Evolutionary conservation across 2,113 vertebrate species (phyloP).

Genomic region (Montifringilla adamsi): DNA sequence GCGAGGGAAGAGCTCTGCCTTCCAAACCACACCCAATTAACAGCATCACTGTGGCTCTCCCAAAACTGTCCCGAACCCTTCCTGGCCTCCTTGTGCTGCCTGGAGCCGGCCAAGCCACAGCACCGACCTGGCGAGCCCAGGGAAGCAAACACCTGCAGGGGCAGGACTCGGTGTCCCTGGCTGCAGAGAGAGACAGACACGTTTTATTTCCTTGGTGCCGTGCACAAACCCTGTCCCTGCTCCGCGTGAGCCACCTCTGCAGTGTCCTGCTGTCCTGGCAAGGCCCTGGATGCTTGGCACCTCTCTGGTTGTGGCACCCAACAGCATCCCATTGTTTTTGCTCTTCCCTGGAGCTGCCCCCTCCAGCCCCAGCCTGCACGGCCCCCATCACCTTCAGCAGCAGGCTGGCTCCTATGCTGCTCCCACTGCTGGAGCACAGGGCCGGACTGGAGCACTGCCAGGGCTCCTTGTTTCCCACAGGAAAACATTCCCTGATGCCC

Average conservation of each 20-base stretch:
- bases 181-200: neutral
- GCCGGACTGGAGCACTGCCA: neutral
- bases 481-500: neutral
- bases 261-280: neutral
- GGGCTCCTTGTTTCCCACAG: neutral
- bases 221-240: fast-evolving
- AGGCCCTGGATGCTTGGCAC: neutral
- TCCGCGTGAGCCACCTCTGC: neutral
- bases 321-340: neutral
- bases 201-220: neutral
- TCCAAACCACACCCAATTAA: neutral
- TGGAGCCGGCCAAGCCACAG: fast-evolving
- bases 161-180: neutral
- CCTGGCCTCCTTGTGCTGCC: neutral
- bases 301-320: fast-evolving
- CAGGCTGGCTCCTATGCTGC: fast-evolving
- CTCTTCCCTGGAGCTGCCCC: neutral
- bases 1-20: neutral
- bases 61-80: neutral
- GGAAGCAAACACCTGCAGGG: fast-evolving
- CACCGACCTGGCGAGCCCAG: fast-evolving
- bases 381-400: neutral
- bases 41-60: neutral
- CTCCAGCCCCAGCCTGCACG: fast-evolving
- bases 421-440: neutral